Percentiles rank a stretch among this genome's conserved stretches.
Conservation (phyloP, 2,888 invertebrate species). For the Philereme vetulata region DNA sequence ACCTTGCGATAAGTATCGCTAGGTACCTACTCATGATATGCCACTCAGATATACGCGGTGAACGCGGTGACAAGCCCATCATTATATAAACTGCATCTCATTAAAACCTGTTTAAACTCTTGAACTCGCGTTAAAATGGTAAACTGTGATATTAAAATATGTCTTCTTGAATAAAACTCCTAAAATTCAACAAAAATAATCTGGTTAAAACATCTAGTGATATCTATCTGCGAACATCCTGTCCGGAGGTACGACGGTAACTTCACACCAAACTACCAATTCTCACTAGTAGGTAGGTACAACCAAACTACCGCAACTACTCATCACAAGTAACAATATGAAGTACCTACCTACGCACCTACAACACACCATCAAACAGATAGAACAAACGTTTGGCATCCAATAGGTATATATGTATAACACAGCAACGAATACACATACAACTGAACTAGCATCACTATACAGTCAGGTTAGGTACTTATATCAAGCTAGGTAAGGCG, state of each 20-base stretch:
- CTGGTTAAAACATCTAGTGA: conserved; percentile 64
- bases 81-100: conserved; percentile 29
- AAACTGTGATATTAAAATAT: conserved; percentile 72
- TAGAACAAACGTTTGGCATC: conserved; percentile 68
- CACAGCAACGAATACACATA: conserved; percentile 43
- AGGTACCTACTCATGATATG: conserved; percentile 60
- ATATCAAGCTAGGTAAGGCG: conserved; percentile 53
- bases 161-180: conserved; percentile 51
- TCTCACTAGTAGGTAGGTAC: conserved; percentile 14
- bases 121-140: conserved; percentile 53
- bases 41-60: conserved; percentile 49
- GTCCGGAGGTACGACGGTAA: conserved; percentile 30
- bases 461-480: conserved; percentile 34
- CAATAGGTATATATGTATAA: too few relatives aligned
- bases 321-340: conserved; percentile 51
- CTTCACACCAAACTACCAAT: conserved; percentile 19
- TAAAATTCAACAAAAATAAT: conserved; percentile 63
- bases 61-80: conserved; percentile 25
- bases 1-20: conserved; percentile 34
- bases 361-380: conserved; percentile 50
- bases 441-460: conserved; percentile 62
- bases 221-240: conserved; percentile 46
- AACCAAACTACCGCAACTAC: conserved; percentile 29
- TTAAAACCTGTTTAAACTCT: conserved; percentile 33
- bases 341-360: conserved; percentile 44